phyloP scores from a whole-genome alignment of 2,113 vertebrate genomes.

The Gambusia affinis region DNA sequence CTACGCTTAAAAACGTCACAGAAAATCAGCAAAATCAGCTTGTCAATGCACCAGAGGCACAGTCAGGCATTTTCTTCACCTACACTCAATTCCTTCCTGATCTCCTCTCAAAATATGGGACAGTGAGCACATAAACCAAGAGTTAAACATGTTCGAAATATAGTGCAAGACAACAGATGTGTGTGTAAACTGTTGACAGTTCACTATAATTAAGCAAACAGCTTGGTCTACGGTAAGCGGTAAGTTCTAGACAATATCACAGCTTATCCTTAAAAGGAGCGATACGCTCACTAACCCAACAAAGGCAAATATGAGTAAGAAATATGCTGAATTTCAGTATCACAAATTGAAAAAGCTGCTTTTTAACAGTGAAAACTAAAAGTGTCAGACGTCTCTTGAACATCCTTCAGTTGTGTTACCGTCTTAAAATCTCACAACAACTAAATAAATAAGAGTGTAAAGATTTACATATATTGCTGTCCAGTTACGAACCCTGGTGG shows the following conservation, averaged over 20 bases:
- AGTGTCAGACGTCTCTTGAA: constrained; percentile 3
- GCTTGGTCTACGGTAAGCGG: background rate
- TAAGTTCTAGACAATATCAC: constrained; percentile 1
- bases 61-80: background rate
- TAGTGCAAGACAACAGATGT: background rate
- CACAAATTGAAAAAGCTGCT: background rate
- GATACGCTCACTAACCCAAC: background rate
- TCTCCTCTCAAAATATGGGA: background rate
- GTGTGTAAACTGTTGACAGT: background rate
- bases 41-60: background rate
- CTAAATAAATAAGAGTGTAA: background rate
- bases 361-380: constrained; percentile 11
- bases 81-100: background rate
- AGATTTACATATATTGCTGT: background rate
- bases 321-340: background rate
- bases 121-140: background rate
- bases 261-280: background rate
- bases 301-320: too few relatives aligned
- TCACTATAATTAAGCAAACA: constrained; percentile 2
- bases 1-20: constrained; percentile 5
- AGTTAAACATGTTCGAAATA: constrained; percentile 2
- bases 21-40: background rate
- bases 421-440: background rate
- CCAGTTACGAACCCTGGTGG: background rate
- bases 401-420: background rate